Conservation (phyloP, 2,113 vertebrate genomes). For the Nibea albiflora region DNA sequence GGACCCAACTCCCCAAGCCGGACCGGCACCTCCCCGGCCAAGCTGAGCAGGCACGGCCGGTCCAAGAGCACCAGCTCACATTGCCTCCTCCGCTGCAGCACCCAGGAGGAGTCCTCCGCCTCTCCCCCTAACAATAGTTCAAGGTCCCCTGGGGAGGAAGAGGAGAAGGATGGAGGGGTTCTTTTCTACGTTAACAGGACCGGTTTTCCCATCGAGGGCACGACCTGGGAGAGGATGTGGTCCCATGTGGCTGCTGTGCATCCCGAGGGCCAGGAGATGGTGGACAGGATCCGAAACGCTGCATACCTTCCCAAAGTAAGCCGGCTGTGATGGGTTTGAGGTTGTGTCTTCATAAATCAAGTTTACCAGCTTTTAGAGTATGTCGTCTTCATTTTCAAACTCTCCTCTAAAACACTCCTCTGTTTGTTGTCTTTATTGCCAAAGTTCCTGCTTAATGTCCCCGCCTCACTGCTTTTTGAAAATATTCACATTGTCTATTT, state of each 20-base stretch:
- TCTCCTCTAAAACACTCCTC: too few species aligned
- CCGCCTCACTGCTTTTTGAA: neutral
- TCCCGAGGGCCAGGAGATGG: constrained; percentile 93
- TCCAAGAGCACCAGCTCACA: constrained; percentile 89
- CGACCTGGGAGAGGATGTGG: constrained; percentile 98
- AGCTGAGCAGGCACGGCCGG: constrained; percentile 85
- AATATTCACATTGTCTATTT: neutral
- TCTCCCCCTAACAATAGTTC: constrained; percentile 79
- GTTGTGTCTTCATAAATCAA: too few species aligned
- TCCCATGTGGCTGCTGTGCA: constrained; percentile 91
- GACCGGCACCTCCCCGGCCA: constrained; percentile 81
- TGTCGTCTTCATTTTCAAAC: too few species aligned
- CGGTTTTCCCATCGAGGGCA: constrained; percentile 93
- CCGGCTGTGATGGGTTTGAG: neutral
- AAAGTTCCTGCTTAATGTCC: neutral
- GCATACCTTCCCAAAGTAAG: constrained; percentile 91
- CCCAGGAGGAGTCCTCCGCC: constrained; percentile 57
- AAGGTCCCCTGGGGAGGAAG: constrained; percentile 88
- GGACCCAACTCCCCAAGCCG: constrained; percentile 83
- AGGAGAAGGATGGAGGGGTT: constrained; percentile 93
- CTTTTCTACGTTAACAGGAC: constrained; percentile 94
- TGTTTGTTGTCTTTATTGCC: neutral
- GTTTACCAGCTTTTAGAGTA: too few species aligned
- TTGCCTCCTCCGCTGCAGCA: constrained; percentile 72
- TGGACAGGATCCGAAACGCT: constrained; percentile 89